Conservation (phyloP, 2,888 invertebrate species). For the Choreutis nemorana region DNA sequence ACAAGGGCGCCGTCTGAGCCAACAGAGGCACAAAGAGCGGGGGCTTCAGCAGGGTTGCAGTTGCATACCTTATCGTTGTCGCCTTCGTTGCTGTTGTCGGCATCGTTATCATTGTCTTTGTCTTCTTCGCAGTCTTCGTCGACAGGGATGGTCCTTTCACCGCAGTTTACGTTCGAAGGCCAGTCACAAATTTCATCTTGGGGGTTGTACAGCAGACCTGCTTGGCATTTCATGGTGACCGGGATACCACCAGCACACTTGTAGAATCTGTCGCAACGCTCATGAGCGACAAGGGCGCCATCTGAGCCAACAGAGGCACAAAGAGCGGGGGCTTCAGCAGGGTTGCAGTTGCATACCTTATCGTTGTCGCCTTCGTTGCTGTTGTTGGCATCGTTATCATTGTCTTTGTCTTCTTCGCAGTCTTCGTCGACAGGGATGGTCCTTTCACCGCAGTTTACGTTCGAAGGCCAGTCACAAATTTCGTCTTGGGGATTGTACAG, state of each 20-base stretch:
- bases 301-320: slow-evolving; percentile 20
- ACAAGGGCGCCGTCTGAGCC: slow-evolving; percentile 21
- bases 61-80: slow-evolving; percentile 7
- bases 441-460: slow-evolving; percentile 20
- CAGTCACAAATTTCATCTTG: slow-evolving; percentile 22
- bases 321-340: slow-evolving; percentile 18
- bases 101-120: slow-evolving; percentile 3
- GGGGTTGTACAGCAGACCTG: slow-evolving; percentile 20
- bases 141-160: slow-evolving; percentile 15
- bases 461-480: slow-evolving; percentile 17
- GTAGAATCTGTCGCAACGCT: slow-evolving; percentile 25
- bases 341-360: slow-evolving; percentile 10
- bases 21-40: slow-evolving; percentile 18
- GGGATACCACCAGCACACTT: slow-evolving; percentile 20
- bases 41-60: slow-evolving; percentile 19
- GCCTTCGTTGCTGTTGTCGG: slow-evolving; percentile 4
- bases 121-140: slow-evolving; percentile 2
- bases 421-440: slow-evolving; percentile 14
- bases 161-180: slow-evolving; percentile 25
- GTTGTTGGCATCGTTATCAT: slow-evolving; percentile 3
- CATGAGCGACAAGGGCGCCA: slow-evolving; percentile 21
- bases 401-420: slow-evolving; percentile 4
- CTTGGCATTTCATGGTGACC: slow-evolving; percentile 17
- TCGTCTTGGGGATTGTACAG: slow-evolving; percentile 17
- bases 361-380: background rate